These are phyloP conservation scores for Thysanoteuthis rhombus DNA, from an alignment of 2,888 invertebrate species.

Conservation along the genomic window DNA sequence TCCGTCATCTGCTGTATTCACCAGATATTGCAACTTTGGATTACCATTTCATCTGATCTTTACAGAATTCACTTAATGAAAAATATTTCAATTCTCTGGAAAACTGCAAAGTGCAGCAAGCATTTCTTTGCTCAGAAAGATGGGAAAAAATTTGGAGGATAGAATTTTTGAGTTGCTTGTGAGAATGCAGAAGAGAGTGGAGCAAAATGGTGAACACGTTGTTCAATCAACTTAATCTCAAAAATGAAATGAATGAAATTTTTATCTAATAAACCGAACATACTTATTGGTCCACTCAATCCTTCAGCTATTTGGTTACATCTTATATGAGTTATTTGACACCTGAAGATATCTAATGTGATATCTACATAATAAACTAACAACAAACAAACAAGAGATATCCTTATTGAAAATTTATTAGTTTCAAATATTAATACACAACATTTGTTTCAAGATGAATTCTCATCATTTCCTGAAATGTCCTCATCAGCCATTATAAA, in stretches of 20 bases:
- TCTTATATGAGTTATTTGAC: too few relatives aligned
- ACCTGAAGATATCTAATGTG: too few relatives aligned
- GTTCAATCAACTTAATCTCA: background rate
- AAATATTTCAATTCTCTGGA: background rate
- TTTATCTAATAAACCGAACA: too few relatives aligned
- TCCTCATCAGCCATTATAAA: too few relatives aligned
- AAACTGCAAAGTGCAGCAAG: background rate
- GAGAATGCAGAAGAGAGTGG: background rate
- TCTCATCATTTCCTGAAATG: too few relatives aligned
- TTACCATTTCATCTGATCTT: background rate
- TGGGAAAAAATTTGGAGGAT: background rate
- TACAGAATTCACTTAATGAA: background rate
- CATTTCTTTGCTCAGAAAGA: background rate
- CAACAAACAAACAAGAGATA: too few relatives aligned
- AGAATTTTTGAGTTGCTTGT: background rate
- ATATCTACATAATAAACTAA: too few relatives aligned
- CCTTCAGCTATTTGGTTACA: too few relatives aligned
- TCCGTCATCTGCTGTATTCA: background rate
- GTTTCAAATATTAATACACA: too few relatives aligned
- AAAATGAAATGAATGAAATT: background rate
- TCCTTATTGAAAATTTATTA: too few relatives aligned
- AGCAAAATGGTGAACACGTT: background rate
- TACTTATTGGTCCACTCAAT: too few relatives aligned
- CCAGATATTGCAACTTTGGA: background rate
- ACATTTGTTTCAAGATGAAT: too few relatives aligned